Percentiles rank a stretch among this genome's conserved stretches.
These are phyloP conservation scores for Ruditapes philippinarum DNA, from an alignment of 1,140 invertebrate genomes.

Conservation along the genomic window DNA sequence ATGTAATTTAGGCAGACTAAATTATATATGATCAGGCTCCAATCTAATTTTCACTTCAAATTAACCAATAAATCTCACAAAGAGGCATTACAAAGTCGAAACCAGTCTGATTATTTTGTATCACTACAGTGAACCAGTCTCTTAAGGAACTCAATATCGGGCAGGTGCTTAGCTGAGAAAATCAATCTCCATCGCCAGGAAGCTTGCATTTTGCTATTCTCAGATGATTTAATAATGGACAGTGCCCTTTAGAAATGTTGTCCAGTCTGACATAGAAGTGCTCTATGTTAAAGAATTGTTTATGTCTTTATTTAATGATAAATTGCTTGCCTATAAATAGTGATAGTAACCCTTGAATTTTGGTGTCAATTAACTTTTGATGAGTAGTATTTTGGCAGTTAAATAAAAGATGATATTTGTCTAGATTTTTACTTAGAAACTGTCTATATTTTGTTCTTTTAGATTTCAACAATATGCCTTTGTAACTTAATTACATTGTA, in stretches of 20 bases:
- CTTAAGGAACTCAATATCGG: constrained; percentile 15
- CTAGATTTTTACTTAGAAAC: no score
- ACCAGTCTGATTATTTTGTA: constrained; percentile 57
- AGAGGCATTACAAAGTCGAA: constrained; percentile 50
- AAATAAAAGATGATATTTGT: no score
- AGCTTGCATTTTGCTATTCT: constrained; percentile 42
- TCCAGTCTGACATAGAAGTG: no score
- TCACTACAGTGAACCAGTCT: constrained; percentile 52
- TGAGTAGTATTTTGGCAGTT: no score
- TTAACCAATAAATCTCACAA: constrained; percentile 64
- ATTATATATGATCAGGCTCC: constrained; percentile 55
- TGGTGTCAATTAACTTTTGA: no score
- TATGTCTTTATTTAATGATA: no score
- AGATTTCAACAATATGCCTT: no score
- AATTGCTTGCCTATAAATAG: no score
- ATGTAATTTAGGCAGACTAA: constrained; percentile 56
- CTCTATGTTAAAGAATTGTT: no score
- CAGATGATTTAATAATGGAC: constrained; percentile 29
- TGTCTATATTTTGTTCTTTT: no score
- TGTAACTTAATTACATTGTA: no score
- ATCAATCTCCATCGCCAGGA: constrained; percentile 51
- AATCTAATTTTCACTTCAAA: constrained; percentile 66
- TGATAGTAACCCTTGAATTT: no score
- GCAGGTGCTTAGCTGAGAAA: constrained; percentile 51
- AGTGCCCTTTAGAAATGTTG: neutral